A percentile compares a stretch with the other conserved stretches of the same genome.
phyloP scores from a whole-genome alignment of 2,888 invertebrate genomes.

The Agonopterix alstromeriana region DNA sequence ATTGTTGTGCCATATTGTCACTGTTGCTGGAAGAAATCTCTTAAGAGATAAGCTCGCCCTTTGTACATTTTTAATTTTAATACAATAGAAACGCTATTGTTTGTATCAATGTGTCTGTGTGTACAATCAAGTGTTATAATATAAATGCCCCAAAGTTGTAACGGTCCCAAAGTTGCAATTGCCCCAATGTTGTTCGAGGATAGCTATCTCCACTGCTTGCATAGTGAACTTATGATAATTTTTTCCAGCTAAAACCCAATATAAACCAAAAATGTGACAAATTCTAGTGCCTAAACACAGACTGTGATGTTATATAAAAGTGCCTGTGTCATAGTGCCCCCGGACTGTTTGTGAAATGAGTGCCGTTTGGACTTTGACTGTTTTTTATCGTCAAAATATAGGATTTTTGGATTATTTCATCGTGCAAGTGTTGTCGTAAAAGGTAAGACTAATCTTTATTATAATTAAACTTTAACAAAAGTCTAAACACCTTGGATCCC shows the following conservation, averaged over 20 bases:
- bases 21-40: too few species aligned
- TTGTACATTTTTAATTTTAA: too few species aligned
- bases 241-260: not conserved
- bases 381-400: not conserved
- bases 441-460: constrained; percentile 2
- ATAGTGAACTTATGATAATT: not conserved
- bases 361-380: not conserved
- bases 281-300: not conserved
- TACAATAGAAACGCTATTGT: too few species aligned
- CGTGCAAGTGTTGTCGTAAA: constrained; percentile 6
- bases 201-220: too few species aligned
- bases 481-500: too few species aligned
- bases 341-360: not conserved
- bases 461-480: not conserved
- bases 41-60: too few species aligned
- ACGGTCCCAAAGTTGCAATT: too few species aligned
- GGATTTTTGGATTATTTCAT: constrained; percentile 6
- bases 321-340: not conserved
- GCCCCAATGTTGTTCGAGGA: too few species aligned
- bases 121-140: too few species aligned
- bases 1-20: too few species aligned
- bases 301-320: not conserved
- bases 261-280: not conserved
- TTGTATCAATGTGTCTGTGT: too few species aligned
- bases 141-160: too few species aligned